Base-by-base conservation (phyloP, 2,888 invertebrate genomes). In the Chaitophorus viminalis region DNA sequence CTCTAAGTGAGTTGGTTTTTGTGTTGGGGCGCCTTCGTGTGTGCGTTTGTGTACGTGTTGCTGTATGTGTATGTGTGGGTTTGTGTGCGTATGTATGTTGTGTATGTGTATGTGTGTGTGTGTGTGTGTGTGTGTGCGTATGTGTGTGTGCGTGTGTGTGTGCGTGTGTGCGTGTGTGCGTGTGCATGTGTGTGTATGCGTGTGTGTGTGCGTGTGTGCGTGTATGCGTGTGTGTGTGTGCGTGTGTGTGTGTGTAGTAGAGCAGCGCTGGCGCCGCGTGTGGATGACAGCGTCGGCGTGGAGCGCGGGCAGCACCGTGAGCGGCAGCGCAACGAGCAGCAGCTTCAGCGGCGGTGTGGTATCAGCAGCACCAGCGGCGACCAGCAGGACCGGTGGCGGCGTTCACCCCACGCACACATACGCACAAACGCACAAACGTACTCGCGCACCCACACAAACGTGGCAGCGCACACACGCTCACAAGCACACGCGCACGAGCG, bases 401-500 rank as follows among this genome's bases (percentile, higher is more conserved):
- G 60, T 54, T 33, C 72, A 46, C 17, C 60, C 54, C 68, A 9
- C 82, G 46, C 81, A 29, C 81, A 70, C 81, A 14, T 17, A 39
- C 70, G 3, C 46, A 3, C 8, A 9, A 25, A 21, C 39, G 9
- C 36, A 18, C 39, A 25, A 29, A 17, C 77, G 29, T 9, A 14
- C 39, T 25, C 39, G n/a, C n/a, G 72, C 31, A 72, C 33, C 33
- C 33, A n/a, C 36, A 36, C 36, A 6, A 6, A 36, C 36, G 36
- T 5, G 6, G 6, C 8, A 25, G 9, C 39, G 17, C 33, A n/a
- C 36, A 25, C 60, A 25, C 77, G 52, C 31, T 8, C 39, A 39
- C 39, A 46, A 36, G 74, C 33, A 33, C 36, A n/a, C 25, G 29
- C 46, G 46, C 14, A 46, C 36, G 29, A 4, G 46, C 6, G 14